Evolutionary conservation across 1,140 invertebrate species (phyloP).

Genomic region (Anadara kagoshimensis): DNA sequence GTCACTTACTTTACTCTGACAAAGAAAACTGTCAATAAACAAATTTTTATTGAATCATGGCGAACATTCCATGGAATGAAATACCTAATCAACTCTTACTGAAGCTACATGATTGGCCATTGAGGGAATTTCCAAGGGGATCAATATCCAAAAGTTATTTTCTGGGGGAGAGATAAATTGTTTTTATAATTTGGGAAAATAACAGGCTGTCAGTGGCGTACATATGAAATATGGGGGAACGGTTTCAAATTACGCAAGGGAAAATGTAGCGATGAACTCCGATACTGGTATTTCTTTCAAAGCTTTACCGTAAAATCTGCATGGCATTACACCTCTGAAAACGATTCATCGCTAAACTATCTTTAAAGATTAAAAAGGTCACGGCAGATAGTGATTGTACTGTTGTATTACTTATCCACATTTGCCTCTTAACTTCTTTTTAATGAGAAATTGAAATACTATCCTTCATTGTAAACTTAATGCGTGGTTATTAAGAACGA

Average conservation of each 20-base stretch:
- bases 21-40: constrained; percentile 1
- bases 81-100: background rate
- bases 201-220: background rate
- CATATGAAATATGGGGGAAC: background rate
- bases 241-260: constrained; percentile 4
- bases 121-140: background rate
- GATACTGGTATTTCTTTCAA: too few relatives aligned
- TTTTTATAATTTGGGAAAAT: background rate
- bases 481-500: too few relatives aligned
- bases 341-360: too few relatives aligned
- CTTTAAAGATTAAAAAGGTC: too few relatives aligned
- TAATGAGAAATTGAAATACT: too few relatives aligned
- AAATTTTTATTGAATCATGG: background rate
- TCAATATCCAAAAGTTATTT: background rate
- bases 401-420: too few relatives aligned
- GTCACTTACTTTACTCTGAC: background rate
- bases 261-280: background rate
- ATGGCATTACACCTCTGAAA: too few relatives aligned
- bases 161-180: background rate
- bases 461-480: too few relatives aligned
- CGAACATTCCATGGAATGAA: background rate
- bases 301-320: too few relatives aligned
- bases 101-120: background rate
- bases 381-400: too few relatives aligned
- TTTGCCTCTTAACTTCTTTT: too few relatives aligned